phyloP scores from a whole-genome alignment of 2,888 invertebrate genomes.

The Oscheius sp. region DNA sequence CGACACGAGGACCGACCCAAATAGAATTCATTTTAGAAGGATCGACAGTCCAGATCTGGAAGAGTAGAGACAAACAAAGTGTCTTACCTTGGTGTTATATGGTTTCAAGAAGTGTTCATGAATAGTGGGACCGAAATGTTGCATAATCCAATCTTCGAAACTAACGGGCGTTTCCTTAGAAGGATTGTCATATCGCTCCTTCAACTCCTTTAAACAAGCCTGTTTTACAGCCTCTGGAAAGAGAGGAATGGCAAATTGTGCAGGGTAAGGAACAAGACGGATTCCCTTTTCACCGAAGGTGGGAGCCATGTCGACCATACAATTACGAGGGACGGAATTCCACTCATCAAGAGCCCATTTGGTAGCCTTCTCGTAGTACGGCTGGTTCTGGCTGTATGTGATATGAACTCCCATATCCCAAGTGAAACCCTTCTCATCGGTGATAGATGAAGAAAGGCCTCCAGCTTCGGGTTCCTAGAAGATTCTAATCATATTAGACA shows the following conservation, averaged over 20 bases:
- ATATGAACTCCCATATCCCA: conserved; percentile 71
- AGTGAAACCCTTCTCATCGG: conserved; percentile 67
- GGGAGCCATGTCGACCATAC: conserved; percentile 69
- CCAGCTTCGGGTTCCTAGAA: conserved; percentile 57
- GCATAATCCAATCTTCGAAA: conserved; percentile 69
- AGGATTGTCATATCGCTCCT: conserved; percentile 67
- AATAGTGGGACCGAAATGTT: conserved; percentile 69
- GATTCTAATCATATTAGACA: neutral
- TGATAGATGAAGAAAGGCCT: conserved; percentile 66
- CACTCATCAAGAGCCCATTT: conserved; percentile 69
- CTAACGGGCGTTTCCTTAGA: conserved; percentile 48
- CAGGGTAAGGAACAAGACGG: conserved; percentile 68
- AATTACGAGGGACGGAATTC: conserved; percentile 66
- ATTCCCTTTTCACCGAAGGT: conserved; percentile 63
- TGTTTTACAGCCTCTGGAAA: conserved; percentile 66
- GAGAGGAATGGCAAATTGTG: conserved; percentile 69
- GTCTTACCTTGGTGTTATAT: conserved; percentile 69
- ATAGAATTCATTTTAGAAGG: conserved; percentile 65
- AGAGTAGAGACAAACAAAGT: too few species aligned
- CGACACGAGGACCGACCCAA: conserved; percentile 69
- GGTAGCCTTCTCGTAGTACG: conserved; percentile 69
- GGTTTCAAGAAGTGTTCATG: conserved; percentile 68
- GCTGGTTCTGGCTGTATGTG: conserved; percentile 69
- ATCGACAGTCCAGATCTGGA: conserved; percentile 70
- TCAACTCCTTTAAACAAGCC: conserved; percentile 61